Evolutionary conservation across 1,140 invertebrate species (phyloP).

Genomic region (Octopus bimaculoides): DNA sequence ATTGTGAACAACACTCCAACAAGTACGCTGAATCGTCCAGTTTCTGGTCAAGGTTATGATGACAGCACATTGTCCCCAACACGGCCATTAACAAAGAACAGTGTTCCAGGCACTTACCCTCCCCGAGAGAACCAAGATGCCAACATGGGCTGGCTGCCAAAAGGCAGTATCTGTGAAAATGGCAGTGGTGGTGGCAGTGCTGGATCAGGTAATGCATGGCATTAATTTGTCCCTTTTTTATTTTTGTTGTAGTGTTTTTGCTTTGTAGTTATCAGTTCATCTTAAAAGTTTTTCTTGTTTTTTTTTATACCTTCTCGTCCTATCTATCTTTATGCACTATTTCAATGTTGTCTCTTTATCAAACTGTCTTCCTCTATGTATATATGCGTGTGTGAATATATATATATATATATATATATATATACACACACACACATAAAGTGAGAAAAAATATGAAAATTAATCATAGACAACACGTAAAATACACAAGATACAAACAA

Average conservation of each 20-base stretch:
- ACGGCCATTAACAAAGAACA: constrained; percentile 18
- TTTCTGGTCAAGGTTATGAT: constrained; percentile 49
- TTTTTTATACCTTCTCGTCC: not conserved
- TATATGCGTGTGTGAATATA: not conserved
- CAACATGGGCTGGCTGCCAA: constrained; percentile 21
- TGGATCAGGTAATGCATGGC: not conserved
- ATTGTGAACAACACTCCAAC: constrained; percentile 28
- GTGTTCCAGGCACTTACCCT: not conserved
- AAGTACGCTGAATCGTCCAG: constrained; percentile 45
- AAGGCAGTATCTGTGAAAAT: constrained; percentile 18
- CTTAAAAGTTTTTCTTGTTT: not conserved
- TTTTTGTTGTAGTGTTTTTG: not conserved
- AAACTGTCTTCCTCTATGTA: not conserved
- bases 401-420: not conserved
- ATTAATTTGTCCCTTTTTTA: not conserved
- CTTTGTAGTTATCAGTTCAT: not conserved
- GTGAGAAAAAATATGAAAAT: too few species aligned
- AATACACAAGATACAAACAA: too few species aligned
- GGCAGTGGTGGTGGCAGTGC: too few species aligned
- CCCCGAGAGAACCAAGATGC: constrained; percentile 11
- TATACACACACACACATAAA: not conserved
- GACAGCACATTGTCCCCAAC: constrained; percentile 47
- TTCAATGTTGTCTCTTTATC: not conserved
- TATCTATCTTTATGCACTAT: not conserved
- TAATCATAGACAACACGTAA: too few species aligned